These are phyloP conservation scores for Trematocara stigmaticum DNA, from an alignment of 2,113 vertebrate genomes.

Conservation along the genomic window DNA sequence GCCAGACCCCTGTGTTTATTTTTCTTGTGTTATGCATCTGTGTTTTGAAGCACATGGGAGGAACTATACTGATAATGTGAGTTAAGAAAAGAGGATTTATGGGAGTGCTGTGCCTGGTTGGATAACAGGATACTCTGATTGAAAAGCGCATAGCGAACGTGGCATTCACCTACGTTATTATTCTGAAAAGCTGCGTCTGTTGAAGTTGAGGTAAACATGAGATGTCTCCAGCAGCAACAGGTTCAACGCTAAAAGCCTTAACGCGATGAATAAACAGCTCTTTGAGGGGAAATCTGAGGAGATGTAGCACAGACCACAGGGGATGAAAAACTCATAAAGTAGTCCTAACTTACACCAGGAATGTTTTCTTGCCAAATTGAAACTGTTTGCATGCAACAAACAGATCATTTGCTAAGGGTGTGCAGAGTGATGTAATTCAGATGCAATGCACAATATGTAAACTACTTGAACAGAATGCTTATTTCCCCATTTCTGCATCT, in stretches of 20 bases:
- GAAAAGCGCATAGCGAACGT: background rate
- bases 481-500: slow-evolving; percentile 26
- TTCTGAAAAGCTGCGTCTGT: background rate
- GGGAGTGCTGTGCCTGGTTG: background rate
- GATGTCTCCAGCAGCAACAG: background rate
- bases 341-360: background rate
- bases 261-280: background rate
- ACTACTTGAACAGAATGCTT: slow-evolving; percentile 6
- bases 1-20: background rate
- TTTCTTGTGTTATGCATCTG: background rate
- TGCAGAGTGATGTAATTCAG: slow-evolving; percentile 45
- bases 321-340: background rate
- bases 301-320: background rate
- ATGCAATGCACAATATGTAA: slow-evolving; percentile 27
- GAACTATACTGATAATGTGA: background rate
- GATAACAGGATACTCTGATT: background rate
- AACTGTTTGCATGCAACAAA: slow-evolving; percentile 6
- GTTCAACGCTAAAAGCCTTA: background rate
- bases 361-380: slow-evolving; percentile 2
- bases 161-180: background rate
- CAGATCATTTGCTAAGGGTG: slow-evolving; percentile 10
- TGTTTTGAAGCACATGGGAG: background rate
- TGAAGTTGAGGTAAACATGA: background rate
- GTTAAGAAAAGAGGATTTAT: background rate
- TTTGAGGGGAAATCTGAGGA: background rate